Evolutionary conservation across 1,140 invertebrate genomes (phyloP).

Genomic region (Holotrichia oblita): DNA sequence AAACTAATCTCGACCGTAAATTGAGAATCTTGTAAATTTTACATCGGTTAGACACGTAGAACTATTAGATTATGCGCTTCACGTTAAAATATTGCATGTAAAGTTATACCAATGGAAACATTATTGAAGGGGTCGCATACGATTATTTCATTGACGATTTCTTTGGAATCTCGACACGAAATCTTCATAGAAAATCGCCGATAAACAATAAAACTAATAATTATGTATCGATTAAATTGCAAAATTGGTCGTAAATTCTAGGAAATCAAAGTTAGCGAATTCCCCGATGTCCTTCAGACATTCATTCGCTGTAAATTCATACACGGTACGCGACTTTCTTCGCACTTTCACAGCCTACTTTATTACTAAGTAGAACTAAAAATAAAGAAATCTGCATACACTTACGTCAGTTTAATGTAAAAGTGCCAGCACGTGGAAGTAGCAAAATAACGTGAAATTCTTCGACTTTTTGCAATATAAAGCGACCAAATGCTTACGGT

Average conservation of each 20-base stretch:
- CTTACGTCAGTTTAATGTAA: conserved; percentile 1
- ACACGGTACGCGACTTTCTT: conserved; percentile 13
- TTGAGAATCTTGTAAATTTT: not conserved
- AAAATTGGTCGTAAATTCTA: not conserved
- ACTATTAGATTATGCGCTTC: too few relatives aligned
- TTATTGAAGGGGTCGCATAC: too few relatives aligned
- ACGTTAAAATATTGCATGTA: too few relatives aligned
- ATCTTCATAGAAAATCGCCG: too few relatives aligned
- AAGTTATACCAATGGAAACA: too few relatives aligned
- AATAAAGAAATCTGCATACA: conserved; percentile 17
- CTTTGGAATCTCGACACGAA: too few relatives aligned
- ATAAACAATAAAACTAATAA: too few relatives aligned
- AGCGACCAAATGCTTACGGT: too few relatives aligned
- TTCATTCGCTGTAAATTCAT: conserved; percentile 17
- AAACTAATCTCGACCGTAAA: conserved; percentile 2
- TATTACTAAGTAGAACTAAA: conserved; percentile 1
- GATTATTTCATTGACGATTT: too few relatives aligned
- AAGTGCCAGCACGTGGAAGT: not conserved
- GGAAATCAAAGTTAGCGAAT: not conserved
- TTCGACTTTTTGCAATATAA: not conserved
- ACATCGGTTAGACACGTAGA: too few relatives aligned
- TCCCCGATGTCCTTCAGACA: conserved; percentile 12
- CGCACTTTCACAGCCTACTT: conserved; percentile 31
- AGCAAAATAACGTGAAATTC: not conserved
- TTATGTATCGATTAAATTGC: not conserved